phyloP scores from a whole-genome alignment of 2,797 vertebrate genomes.

The Tangara arthus region DNA sequence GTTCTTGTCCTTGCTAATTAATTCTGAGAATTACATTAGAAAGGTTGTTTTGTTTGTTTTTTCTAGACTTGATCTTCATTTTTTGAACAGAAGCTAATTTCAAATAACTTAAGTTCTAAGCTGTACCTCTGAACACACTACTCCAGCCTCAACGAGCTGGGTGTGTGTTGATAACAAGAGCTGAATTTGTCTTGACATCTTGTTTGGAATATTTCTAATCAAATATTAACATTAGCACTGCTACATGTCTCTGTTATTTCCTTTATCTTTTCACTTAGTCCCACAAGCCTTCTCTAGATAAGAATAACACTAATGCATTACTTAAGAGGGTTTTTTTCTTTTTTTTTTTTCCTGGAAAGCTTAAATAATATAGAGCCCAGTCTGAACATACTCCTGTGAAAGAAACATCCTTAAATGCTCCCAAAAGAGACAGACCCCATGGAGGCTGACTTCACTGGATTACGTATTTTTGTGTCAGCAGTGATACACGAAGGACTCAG shows the following conservation, averaged over 20 bases:
- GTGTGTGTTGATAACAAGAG: slow-evolving; percentile 18
- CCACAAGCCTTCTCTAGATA: slow-evolving; percentile 25
- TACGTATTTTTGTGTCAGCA: not conserved
- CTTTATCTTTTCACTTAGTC: slow-evolving; percentile 50
- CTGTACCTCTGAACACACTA: not conserved
- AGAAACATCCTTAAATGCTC: not conserved
- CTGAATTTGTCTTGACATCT: slow-evolving; percentile 59
- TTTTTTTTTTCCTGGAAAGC: slow-evolving; percentile 3
- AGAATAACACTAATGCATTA: slow-evolving; percentile 35
- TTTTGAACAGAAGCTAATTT: not conserved
- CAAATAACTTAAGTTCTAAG: not conserved
- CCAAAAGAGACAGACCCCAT: not conserved
- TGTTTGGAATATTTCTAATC: slow-evolving; percentile 64
- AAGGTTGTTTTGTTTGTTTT: not conserved
- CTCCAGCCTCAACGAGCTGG: not conserved
- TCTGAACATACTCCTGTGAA: not conserved
- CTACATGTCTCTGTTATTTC: slow-evolving; percentile 37
- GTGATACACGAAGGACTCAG: not conserved
- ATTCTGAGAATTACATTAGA: not conserved
- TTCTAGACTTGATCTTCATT: not conserved
- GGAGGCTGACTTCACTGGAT: not conserved
- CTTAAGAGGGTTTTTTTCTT: not conserved
- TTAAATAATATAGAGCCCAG: slow-evolving; percentile 35
- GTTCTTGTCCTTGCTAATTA: slow-evolving; percentile 9
- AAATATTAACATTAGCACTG: slow-evolving; percentile 61